Evolutionary conservation across 1,140 invertebrate genomes (phyloP), one percentile per base, ranked within the genome.

Genomic region (Diorhabda sublineata): DNA sequence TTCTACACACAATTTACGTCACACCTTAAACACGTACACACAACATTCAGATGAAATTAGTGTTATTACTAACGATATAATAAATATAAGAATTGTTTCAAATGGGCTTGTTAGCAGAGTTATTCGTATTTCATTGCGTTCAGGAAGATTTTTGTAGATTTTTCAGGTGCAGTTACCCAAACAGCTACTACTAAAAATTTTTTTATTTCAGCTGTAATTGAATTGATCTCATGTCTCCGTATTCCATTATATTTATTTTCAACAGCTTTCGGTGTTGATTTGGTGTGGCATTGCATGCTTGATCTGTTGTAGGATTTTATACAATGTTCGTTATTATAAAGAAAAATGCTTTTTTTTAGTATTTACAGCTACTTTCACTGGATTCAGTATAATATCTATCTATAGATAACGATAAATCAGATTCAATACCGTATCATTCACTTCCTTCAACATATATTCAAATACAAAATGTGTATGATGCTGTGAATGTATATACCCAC

Each of bases 181-280:
- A 71, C n/a, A 61, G 9, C 61, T 56, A 68, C 64, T 63, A 57
- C 65, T 67, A 58, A 70, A 61, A 59, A 68, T 68, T 67, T 57
- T 59, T 62, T 9, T 42, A 26, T 62, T 67, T 70, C 67, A 75
- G 75, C 75, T 77, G 75, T 77, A 77, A 77, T 77, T 77, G 75
- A 77, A 77, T 52, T 52, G 47, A 52, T 8, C n/a, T 4, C 47
- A 74, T 76, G 75, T 52, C 4, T 52, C n/a, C 6, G 6, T 52
- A 52, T 4, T 52, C n/a, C 6, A 52, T 8, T 52, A 5, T 52
- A 6, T 52, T 6, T 52, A 52, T 4, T 52, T 52, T 8, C 2
- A 52, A 52, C 2, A 52, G 47, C 47, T 52, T 52, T 52, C n/a
- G 47, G 47, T 52, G 47, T 52, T 52, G 6, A 52, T 4, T 52